Conservation (phyloP, 1,140 invertebrate genomes). For the Orius insidiosus region DNA sequence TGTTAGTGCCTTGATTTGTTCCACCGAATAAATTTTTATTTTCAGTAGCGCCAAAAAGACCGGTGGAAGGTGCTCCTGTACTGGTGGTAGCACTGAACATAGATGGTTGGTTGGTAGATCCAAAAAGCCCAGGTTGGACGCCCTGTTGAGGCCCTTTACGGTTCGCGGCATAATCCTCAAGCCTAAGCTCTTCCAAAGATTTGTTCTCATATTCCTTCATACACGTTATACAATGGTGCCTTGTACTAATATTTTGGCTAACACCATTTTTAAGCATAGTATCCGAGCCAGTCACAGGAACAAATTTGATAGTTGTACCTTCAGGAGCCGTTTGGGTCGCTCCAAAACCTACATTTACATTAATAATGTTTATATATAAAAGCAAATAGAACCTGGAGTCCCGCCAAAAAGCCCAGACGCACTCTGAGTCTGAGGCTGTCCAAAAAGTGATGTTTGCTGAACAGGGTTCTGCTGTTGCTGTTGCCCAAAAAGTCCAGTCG, state of each 20-base stretch:
- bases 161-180: conserved; percentile 83
- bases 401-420: conserved; percentile 40
- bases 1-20: conserved; percentile 14
- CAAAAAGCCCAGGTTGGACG: conserved; percentile 13
- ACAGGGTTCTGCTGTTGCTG: conserved; percentile 24
- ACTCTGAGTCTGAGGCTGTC: conserved; percentile 33
- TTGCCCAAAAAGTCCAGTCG: conserved; percentile 37
- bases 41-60: conserved; percentile 23
- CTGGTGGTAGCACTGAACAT: conserved; percentile 33
- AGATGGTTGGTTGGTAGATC: conserved; percentile 23
- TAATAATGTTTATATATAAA: no score
- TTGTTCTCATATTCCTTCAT: conserved; percentile 97
- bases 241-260: conserved; percentile 66
- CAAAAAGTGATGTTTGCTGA: conserved; percentile 36
- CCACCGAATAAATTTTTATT: conserved; percentile 26
- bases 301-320: conserved; percentile 53
- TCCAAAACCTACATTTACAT: conserved; percentile 32
- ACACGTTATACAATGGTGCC: conserved; percentile 87
- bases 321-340: conserved; percentile 33
- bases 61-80: conserved; percentile 19
- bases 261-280: conserved; percentile 77
- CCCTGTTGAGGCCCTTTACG: conserved; percentile 51
- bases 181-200: conserved; percentile 79
- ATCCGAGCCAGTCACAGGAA: conserved; percentile 69
- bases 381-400: conserved; percentile 10